Evolutionary conservation across 2,888 invertebrate species (phyloP).

Genomic region (Magallana nippona): DNA sequence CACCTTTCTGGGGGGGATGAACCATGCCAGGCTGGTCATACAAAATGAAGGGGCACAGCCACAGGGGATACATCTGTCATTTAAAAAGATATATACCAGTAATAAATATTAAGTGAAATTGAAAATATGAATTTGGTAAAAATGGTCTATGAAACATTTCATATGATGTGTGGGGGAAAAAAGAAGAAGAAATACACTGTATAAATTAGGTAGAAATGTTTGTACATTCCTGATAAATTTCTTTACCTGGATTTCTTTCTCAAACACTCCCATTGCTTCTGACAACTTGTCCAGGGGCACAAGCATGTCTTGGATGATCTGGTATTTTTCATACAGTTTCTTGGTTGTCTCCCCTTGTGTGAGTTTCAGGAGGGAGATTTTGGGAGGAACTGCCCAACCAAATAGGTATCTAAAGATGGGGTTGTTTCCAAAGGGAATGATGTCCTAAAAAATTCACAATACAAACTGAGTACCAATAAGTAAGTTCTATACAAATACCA

Average conservation of each 20-base stretch:
- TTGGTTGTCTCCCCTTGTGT: constrained; percentile 87
- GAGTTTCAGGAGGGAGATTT: constrained; percentile 89
- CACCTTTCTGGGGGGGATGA: constrained; percentile 81
- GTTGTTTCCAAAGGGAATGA: constrained; percentile 91
- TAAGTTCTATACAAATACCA: too few species aligned
- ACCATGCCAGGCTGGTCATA: constrained; percentile 87
- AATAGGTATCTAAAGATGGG: constrained; percentile 86
- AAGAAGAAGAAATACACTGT: background rate
- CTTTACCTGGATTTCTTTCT: constrained; percentile 85
- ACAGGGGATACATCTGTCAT: constrained; percentile 88
- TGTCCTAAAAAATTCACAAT: constrained; percentile 83
- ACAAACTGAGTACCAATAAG: too few species aligned
- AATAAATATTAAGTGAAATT: too few species aligned
- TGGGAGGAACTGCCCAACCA: constrained; percentile 92
- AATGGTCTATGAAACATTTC: too few species aligned
- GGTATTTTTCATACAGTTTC: constrained; percentile 87
- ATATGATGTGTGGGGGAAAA: too few species aligned
- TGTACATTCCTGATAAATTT: too few species aligned
- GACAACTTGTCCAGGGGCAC: constrained; percentile 85
- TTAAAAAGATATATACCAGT: background rate
- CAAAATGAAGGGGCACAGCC: constrained; percentile 90
- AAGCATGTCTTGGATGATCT: constrained; percentile 90
- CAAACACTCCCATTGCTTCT: constrained; percentile 84
- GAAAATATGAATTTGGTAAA: too few species aligned
- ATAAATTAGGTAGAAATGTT: background rate